Base-by-base conservation (phyloP, 2,113 vertebrate species). In the Nothobranchius furzeri region DNA sequence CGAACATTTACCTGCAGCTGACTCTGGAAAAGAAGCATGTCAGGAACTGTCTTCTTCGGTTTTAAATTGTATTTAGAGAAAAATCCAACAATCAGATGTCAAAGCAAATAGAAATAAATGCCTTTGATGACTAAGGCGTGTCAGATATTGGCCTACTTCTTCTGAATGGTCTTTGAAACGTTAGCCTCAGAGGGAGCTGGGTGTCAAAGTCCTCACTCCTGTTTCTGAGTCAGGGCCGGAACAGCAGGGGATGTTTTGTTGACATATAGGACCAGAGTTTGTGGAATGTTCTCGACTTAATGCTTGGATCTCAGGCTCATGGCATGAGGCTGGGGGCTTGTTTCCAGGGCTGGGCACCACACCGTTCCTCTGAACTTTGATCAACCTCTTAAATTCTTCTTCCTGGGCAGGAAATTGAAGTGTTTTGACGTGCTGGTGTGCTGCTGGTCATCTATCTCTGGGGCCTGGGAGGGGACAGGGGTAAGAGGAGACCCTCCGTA, bases 341-440 rank as follows among this genome's bases (percentile, higher is more conserved):
- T 72, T 75, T 92, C 81, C 86, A 81, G 78, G 55, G 83, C 85
- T 12, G 12, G 94, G 92, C 94, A 93, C 92, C 95, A 96, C 90
- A 94, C 95, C 96, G 96, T 95, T 95, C 89, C 82, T 88, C 90
- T 95, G 94, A 98, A 97, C 96, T 96, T 92, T 85, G 62, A 85
- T 90, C 93, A 95, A 95, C 93, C 95, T 92, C 91, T 93, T 82
- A 91, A 96, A 97, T 94, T 94, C 94, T 91, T 94, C 91, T 87
- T 93, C 88, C 87, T 88, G 90, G 87, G 92, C 93, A 96, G 96
- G 94, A 96, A 95, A 96, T 96, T 95, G 94, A 96, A 97, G 95
- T 96, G 96, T 95, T 95, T 93, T 93, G 92, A 90, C 88, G 88
- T 89, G 94, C 94, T 93, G 93, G 91, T 94, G 93, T 88, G 88